Percentiles rank a stretch among this genome's conserved stretches.
These are phyloP conservation scores for Pampusana beccarii DNA, from an alignment of 2,113 vertebrate species.

Conservation along the genomic window DNA sequence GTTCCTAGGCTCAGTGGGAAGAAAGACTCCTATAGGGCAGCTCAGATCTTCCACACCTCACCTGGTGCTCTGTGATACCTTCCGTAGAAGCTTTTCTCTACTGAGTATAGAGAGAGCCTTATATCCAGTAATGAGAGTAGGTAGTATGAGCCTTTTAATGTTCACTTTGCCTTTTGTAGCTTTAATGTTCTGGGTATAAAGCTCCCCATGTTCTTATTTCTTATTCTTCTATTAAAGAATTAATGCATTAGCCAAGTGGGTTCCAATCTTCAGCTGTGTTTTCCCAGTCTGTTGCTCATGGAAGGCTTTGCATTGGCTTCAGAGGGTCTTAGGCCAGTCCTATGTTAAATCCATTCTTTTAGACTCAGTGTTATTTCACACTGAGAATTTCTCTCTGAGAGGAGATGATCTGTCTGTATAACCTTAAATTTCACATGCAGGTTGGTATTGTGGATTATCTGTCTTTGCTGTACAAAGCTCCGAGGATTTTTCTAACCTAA, in stretches of 20 bases:
- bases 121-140: background rate
- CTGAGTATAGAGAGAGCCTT: background rate
- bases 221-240: background rate
- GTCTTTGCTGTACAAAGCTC: slow-evolving; percentile 31
- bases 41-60: background rate
- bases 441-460: background rate
- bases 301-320: background rate
- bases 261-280: background rate
- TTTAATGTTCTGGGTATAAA: background rate
- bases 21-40: background rate
- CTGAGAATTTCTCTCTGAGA: background rate
- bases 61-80: background rate
- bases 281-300: background rate
- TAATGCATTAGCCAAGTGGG: background rate
- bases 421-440: background rate
- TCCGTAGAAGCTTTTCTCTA: background rate
- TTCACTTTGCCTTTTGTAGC: background rate
- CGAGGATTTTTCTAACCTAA: background rate
- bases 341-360: background rate
- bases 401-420: background rate
- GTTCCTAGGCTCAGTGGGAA: background rate
- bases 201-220: background rate
- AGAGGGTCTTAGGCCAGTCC: background rate
- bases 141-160: background rate
- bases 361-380: background rate